phyloP scores from a whole-genome alignment of 1,140 invertebrate species.

The Dreissena rostriformis region DNA sequence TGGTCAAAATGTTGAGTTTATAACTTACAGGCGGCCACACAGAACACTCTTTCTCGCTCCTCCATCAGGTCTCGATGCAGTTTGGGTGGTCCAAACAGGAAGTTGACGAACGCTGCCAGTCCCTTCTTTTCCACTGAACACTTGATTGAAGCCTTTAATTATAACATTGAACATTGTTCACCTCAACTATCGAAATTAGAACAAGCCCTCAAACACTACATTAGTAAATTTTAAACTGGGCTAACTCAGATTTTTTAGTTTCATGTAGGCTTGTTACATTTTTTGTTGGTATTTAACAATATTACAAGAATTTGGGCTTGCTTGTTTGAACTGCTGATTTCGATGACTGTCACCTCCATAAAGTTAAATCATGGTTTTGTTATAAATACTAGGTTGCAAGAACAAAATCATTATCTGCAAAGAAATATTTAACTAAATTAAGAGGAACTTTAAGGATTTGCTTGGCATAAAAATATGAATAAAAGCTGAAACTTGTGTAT shows the following conservation, averaged over 20 bases:
- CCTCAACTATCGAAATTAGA: background rate
- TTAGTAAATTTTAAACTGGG: background rate
- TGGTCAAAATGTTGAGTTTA: no score
- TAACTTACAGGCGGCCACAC: conserved; percentile 82
- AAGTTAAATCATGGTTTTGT: no score
- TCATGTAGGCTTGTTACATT: background rate
- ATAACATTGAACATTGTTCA: background rate
- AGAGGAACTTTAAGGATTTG: no score
- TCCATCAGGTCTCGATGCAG: conserved; percentile 77
- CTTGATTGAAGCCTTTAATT: conserved; percentile 70
- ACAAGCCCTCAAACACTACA: background rate
- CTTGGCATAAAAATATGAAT: no score
- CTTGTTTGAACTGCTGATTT: background rate
- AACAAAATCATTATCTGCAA: no score
- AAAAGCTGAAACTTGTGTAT: no score
- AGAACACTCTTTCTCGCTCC: conserved; percentile 82
- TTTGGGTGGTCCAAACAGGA: conserved; percentile 80
- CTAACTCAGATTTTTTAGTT: background rate
- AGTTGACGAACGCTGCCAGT: conserved; percentile 72
- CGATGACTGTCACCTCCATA: no score
- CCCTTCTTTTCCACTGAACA: conserved; percentile 67
- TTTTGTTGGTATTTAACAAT: background rate
- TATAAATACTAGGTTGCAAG: no score
- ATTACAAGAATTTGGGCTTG: background rate
- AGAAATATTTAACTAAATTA: no score